These are phyloP conservation scores for Amazona ochrocephala DNA, from an alignment of 2,797 vertebrate genomes.

Conservation along the genomic window DNA sequence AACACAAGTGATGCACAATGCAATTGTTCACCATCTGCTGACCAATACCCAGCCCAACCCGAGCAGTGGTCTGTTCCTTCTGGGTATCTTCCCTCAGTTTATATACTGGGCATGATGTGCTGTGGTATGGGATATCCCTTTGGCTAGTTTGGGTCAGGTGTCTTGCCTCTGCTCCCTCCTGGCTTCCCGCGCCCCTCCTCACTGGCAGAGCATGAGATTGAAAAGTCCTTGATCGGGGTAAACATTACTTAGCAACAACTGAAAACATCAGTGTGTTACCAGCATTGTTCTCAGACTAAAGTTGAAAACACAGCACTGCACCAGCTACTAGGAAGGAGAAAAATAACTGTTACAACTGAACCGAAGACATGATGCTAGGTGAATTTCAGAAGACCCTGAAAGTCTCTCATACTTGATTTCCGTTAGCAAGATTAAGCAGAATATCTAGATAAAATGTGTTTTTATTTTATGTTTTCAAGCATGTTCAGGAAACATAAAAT, in stretches of 20 bases:
- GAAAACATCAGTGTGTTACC: too few relatives aligned
- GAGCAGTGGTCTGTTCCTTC: neutral
- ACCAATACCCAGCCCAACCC: neutral
- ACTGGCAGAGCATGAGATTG: too few relatives aligned
- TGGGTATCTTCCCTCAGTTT: neutral
- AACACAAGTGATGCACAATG: neutral
- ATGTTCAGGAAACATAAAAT: neutral
- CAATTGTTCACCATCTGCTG: neutral
- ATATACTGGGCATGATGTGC: neutral
- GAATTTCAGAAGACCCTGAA: neutral
- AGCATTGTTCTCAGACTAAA: neutral
- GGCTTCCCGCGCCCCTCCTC: too few relatives aligned
- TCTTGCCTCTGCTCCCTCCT: neutral
- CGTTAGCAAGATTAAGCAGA: neutral
- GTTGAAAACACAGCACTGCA: neutral
- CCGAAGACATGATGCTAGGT: neutral
- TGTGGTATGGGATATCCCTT: neutral
- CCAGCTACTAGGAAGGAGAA: neutral
- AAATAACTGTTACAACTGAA: neutral
- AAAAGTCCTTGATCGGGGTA: too few relatives aligned
- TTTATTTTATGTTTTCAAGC: neutral
- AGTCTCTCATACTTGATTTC: neutral
- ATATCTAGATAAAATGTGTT: neutral
- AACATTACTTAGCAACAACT: too few relatives aligned
- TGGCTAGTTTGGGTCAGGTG: neutral